Percentiles rank a stretch among this genome's conserved stretches.
Evolutionary conservation across 2,113 vertebrate genomes (phyloP).

Genomic region (Rhinopomastus cyanomelas): DNA sequence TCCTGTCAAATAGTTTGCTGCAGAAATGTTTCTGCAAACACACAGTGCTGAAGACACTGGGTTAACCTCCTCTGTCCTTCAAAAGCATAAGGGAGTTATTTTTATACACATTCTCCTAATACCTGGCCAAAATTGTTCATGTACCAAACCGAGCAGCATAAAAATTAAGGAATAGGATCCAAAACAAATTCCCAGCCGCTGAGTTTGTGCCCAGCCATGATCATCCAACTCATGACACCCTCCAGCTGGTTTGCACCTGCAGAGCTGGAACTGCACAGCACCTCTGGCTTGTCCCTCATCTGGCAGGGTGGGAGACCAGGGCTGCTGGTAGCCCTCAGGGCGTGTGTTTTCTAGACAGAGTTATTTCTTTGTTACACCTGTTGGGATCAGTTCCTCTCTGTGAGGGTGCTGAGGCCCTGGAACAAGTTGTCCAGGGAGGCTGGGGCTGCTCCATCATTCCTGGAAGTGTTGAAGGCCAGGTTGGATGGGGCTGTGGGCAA

Average conservation of each 20-base stretch:
- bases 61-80: background rate
- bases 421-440: background rate
- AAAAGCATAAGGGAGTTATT: background rate
- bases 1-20: background rate
- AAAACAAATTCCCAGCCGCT: fast-evolving
- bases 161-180: background rate
- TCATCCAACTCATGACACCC: background rate
- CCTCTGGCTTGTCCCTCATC: background rate
- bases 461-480: no score
- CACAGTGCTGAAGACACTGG: background rate
- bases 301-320: background rate
- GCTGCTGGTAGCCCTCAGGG: no score
- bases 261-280: background rate
- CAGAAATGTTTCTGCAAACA: background rate
- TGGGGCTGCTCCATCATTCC: no score
- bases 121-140: background rate
- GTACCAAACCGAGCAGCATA: background rate
- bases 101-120: background rate
- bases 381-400: no score
- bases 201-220: background rate
- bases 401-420: background rate
- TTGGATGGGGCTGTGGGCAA: no score
- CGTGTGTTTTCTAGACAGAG: background rate
- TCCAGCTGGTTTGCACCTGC: background rate
- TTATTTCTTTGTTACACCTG: background rate